These are phyloP conservation scores for Amphipyra berbera DNA, from an alignment of 2,888 invertebrate genomes.

Conservation along the genomic window DNA sequence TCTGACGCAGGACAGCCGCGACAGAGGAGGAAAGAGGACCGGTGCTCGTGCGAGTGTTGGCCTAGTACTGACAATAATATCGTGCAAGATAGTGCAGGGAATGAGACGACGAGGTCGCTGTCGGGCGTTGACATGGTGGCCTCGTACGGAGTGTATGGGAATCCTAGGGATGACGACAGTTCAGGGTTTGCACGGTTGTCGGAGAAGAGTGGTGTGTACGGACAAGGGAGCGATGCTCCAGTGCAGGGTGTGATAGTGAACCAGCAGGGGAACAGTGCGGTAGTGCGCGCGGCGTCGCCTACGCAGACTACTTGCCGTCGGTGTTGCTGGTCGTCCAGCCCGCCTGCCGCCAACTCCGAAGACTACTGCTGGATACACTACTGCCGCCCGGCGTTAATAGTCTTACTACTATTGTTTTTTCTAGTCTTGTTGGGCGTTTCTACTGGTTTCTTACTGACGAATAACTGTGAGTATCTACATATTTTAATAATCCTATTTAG, in stretches of 20 bases:
- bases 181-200: slow-evolving; percentile 85
- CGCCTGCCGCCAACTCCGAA: slow-evolving; percentile 82
- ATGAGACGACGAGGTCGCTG: slow-evolving; percentile 82
- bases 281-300: slow-evolving; percentile 76
- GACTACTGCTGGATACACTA: slow-evolving; percentile 89
- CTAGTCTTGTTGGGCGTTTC: slow-evolving; percentile 89
- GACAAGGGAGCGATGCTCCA: slow-evolving; percentile 84
- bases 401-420: slow-evolving; percentile 88
- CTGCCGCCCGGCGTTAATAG: slow-evolving; percentile 88
- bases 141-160: slow-evolving; percentile 88
- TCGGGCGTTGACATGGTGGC: slow-evolving; percentile 89
- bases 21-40: slow-evolving; percentile 85
- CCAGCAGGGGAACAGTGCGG: slow-evolving; percentile 87
- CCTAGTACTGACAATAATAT: slow-evolving; percentile 84
- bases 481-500: slow-evolving; percentile 41
- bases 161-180: slow-evolving; percentile 86
- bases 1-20: slow-evolving; percentile 79
- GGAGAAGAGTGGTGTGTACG: slow-evolving; percentile 81
- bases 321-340: slow-evolving; percentile 80
- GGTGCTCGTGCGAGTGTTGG: slow-evolving; percentile 89
- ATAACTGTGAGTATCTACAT: slow-evolving; percentile 87
- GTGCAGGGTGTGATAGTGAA: slow-evolving; percentile 88
- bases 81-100: slow-evolving; percentile 77
- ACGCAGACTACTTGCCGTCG: slow-evolving; percentile 74
- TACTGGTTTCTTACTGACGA: slow-evolving; percentile 89